Evolutionary conservation across 2,113 vertebrate species (phyloP).

Genomic region (Amphilophus citrinellus): DNA sequence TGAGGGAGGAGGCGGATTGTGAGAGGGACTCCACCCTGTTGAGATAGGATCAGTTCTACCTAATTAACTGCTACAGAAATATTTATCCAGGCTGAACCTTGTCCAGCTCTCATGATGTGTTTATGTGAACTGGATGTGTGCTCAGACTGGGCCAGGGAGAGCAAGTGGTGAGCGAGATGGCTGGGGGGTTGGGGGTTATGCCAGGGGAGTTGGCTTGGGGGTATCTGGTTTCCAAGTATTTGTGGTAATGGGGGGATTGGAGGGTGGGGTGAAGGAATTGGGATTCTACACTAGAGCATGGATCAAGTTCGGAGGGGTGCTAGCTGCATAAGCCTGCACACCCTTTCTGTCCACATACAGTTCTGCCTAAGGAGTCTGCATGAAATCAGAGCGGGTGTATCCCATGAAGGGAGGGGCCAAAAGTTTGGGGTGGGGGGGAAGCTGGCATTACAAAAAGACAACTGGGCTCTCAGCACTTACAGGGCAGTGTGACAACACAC

Average conservation of each 20-base stretch:
- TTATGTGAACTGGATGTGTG: slow-evolving; percentile 76
- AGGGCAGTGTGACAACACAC: slow-evolving; percentile 66
- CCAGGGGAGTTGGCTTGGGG: slow-evolving; percentile 9
- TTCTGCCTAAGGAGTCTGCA: slow-evolving; percentile 37
- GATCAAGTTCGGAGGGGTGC: slow-evolving; percentile 55
- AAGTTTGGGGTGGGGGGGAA: slow-evolving; percentile 35
- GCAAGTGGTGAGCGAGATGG: not conserved
- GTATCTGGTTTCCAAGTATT: slow-evolving; percentile 75
- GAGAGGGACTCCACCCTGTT: slow-evolving; percentile 47
- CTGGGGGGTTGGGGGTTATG: not conserved
- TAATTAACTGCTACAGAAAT: slow-evolving; percentile 85
- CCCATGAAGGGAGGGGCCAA: slow-evolving; percentile 39
- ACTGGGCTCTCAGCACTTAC: slow-evolving; percentile 73
- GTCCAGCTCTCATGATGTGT: slow-evolving; percentile 73
- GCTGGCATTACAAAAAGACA: slow-evolving; percentile 72
- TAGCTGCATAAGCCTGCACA: slow-evolving; percentile 17
- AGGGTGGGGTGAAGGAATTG: slow-evolving; percentile 28
- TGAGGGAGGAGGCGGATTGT: not conserved
- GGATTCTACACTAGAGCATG: slow-evolving; percentile 33
- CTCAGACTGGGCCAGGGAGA: slow-evolving; percentile 17
- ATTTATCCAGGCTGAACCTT: slow-evolving; percentile 79
- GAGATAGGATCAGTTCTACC: slow-evolving; percentile 73
- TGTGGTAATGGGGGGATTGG: slow-evolving; percentile 45
- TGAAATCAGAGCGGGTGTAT: slow-evolving; percentile 62
- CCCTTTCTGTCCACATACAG: not conserved